Base-by-base conservation (phyloP, 2,113 vertebrate genomes). In the Raja brachyura region DNA sequence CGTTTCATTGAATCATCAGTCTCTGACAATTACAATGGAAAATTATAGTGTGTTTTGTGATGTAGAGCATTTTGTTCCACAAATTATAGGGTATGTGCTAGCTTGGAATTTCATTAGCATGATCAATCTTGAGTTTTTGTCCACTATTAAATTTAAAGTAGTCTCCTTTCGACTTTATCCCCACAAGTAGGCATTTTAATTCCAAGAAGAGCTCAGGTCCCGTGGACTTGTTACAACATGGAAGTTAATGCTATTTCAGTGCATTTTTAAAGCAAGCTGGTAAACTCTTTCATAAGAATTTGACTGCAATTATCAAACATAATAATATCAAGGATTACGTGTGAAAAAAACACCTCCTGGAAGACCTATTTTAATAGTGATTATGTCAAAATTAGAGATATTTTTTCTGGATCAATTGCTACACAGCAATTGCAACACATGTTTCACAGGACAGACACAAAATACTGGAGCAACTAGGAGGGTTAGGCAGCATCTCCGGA, bases 91-190 rank as follows among this genome's bases (percentile, higher is more conserved):
- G 83, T n/a, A 28, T 63, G 25, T 13, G 7, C 28, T 13, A 63
- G 83, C 13, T 63, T 86, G 25, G 56, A 59, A 86, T 86, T 86
- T 56, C 59, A 86, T 86, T 85, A 86, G 28, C 56, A 86, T 63
- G 28, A 31, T 63, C 56, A 31, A 18, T n/a, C 25, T 31, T n/a
- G 28, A 86, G 13, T 14, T 86, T 31, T 61, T 86, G 28, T 86
- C 33, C 56, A 86, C 56, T 59, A 31, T 61, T 61, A 63, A 4
- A 14, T 61, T 86, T 86, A 63, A 31, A 86, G 18, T 86, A 63
- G 59, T 59, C 83, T 28, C 13, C 25, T 61, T 59, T n/a, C 13
- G 0, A 28, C n/a, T 48, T 81, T 81, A 54, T 54, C 39, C 18
- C 18, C 20, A 54, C 16, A 20, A 54, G 39, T 3, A 8, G 18